A percentile compares a stretch with the other conserved stretches of the same genome.
phyloP scores from a whole-genome alignment of 2,888 invertebrate species.

The Galerucella nymphaeae region DNA sequence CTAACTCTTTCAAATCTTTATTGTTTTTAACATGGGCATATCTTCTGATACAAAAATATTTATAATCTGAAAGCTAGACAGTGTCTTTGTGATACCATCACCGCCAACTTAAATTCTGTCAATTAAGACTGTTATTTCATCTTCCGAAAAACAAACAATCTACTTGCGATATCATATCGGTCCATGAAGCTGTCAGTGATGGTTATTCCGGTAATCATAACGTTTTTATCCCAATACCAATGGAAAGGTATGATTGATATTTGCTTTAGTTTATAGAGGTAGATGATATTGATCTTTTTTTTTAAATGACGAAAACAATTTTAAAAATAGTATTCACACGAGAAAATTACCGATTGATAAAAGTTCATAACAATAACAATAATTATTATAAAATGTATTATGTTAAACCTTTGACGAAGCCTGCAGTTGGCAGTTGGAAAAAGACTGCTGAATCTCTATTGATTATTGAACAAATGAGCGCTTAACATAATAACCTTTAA shows the following conservation, averaged over 20 bases:
- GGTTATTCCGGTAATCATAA: conserved; percentile 42
- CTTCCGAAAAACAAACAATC: conserved; percentile 35
- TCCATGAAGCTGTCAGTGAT: conserved; percentile 34
- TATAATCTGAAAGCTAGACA: conserved; percentile 50
- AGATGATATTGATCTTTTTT: not conserved
- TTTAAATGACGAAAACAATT: not conserved
- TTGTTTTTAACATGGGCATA: conserved; percentile 44
- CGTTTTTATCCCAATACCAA: conserved; percentile 6
- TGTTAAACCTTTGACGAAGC: too few species aligned
- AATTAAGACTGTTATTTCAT: conserved; percentile 47
- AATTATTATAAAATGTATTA: too few species aligned
- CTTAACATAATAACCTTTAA: too few species aligned
- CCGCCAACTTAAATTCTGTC: conserved; percentile 53
- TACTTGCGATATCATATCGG: conserved; percentile 31
- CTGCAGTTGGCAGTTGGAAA: too few species aligned
- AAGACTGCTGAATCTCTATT: too few species aligned
- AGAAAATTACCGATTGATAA: not conserved
- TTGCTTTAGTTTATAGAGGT: not conserved
- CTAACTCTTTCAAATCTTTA: not conserved
- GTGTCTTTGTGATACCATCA: conserved; percentile 53
- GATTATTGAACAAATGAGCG: too few species aligned
- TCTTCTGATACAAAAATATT: conserved; percentile 56
- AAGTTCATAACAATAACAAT: not conserved
- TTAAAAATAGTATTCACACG: not conserved
- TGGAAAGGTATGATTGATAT: conserved; percentile 17